Base-by-base conservation (phyloP, 2,888 invertebrate genomes). In the Cacoxenus indagator region DNA sequence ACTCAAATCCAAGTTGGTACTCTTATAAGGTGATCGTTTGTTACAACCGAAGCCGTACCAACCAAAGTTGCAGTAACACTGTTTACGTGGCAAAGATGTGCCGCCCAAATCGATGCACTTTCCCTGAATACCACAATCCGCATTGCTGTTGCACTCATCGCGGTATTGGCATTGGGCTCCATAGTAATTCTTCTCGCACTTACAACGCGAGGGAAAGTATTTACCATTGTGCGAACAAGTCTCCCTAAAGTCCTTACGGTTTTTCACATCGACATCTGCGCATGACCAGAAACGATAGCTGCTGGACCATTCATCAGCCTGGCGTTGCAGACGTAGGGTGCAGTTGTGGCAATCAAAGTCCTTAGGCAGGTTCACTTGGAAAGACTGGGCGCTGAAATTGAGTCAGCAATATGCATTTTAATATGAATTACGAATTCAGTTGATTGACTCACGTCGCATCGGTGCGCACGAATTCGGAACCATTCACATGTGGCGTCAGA, bases 261-360 rank as follows among this genome's bases (percentile, higher is more conserved):
- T 86, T 73, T 91, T 89, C 70, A 98, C 94, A 83, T 97, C 96
- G 67, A 98, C 94, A 88, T 98, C 98, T 2, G 97, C 95, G 85
- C 98, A 98, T 0, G 96, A 96, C 96, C 96, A 97, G 90, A 98
- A 98, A 73, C 93, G 90, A 88, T 97, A 98, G 79, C 90, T 91
- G 67, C 90, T 89, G 0, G 93, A 92, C 96, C 97, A 98, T 89
- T 99, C 98, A 26, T 92, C 91, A 0, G 98, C 98, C 88, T 98
- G 95, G 0, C 98, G 90, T 66, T 96, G 91, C 75, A 99, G 90
- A 70, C 98, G 92, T 46, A 99, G 90, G 0, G 96, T 96, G 87
- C 98, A 99, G 88, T 96, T 95, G 69, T 91, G 90, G 86, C 98
- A 99, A 48, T 92, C 92, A 82, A 96, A 94, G 87, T 95, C 92